These are phyloP conservation scores for Hermodice carunculata DNA, from an alignment of 2,888 invertebrate genomes.

Conservation along the genomic window DNA sequence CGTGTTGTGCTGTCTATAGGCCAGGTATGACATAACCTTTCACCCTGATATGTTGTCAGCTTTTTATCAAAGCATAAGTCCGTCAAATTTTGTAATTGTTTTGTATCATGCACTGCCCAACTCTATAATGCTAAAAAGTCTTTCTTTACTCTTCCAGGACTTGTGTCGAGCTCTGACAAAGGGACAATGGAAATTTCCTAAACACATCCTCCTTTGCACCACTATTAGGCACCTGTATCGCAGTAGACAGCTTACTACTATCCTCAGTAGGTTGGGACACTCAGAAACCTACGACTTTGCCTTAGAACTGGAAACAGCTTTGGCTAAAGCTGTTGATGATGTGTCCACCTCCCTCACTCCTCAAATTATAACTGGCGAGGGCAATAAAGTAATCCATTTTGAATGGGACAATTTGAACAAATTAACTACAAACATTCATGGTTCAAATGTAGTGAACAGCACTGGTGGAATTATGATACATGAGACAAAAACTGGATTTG, in stretches of 20 bases:
- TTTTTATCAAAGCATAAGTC: too few species aligned
- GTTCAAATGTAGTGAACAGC: slow-evolving; percentile 3
- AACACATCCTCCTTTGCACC: slow-evolving; percentile 5
- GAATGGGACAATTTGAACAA: slow-evolving; percentile 13
- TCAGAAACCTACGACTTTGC: not conserved
- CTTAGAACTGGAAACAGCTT: not conserved
- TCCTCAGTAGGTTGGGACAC: not conserved
- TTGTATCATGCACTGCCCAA: too few species aligned
- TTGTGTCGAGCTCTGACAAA: not conserved
- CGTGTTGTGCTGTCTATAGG: too few species aligned
- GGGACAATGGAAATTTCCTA: slow-evolving; percentile 3
- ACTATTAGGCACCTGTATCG: not conserved
- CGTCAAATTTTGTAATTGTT: too few species aligned
- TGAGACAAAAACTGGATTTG: slow-evolving; percentile 17
- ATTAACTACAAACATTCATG: not conserved
- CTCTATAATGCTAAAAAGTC: too few species aligned
- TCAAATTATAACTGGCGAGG: not conserved
- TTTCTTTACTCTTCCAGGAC: too few species aligned
- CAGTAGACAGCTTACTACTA: slow-evolving; percentile 1
- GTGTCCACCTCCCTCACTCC: not conserved
- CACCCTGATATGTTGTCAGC: too few species aligned
- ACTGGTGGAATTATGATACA: slow-evolving; percentile 16
- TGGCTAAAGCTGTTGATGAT: not conserved
- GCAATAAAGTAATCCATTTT: not conserved
- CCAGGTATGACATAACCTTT: too few species aligned